Evolutionary conservation across 2,888 invertebrate genomes (phyloP).

Genomic region (Tipula helvola): DNA sequence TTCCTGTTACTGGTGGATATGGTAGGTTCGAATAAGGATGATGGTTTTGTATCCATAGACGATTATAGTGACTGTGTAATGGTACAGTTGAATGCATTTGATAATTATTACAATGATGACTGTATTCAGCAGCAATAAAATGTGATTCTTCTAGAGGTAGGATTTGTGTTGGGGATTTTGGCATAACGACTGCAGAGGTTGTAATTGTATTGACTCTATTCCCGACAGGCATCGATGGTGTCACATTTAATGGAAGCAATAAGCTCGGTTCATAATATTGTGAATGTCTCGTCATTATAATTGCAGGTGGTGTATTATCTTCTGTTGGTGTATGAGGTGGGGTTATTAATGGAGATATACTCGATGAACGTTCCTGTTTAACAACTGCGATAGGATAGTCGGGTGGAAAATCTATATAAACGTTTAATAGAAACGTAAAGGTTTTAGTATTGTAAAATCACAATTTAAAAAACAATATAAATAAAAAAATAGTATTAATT

Average conservation of each 20-base stretch:
- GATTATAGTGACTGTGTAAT: conserved; percentile 22
- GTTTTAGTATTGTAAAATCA: background rate
- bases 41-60: conserved; percentile 20
- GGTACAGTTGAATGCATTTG: conserved; percentile 26
- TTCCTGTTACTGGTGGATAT: background rate
- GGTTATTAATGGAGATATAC: conserved; percentile 46
- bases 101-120: conserved; percentile 15
- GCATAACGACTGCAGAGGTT: conserved; percentile 4
- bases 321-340: conserved; percentile 64
- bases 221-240: background rate
- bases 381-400: conserved; percentile 48
- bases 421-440: no score
- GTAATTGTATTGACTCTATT: background rate
- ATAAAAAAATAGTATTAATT: background rate
- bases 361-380: conserved; percentile 47
- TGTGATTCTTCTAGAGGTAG: conserved; percentile 16
- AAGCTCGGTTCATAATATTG: background rate
- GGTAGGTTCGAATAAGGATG: conserved; percentile 8
- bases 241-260: background rate
- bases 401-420: conserved; percentile 41
- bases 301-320: conserved; percentile 20
- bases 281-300: background rate
- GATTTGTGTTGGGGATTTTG: conserved; percentile 22
- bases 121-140: conserved; percentile 14
- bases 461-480: background rate